Conservation (phyloP, 2,113 vertebrate genomes). For the Dascyllus trimaculatus region DNA sequence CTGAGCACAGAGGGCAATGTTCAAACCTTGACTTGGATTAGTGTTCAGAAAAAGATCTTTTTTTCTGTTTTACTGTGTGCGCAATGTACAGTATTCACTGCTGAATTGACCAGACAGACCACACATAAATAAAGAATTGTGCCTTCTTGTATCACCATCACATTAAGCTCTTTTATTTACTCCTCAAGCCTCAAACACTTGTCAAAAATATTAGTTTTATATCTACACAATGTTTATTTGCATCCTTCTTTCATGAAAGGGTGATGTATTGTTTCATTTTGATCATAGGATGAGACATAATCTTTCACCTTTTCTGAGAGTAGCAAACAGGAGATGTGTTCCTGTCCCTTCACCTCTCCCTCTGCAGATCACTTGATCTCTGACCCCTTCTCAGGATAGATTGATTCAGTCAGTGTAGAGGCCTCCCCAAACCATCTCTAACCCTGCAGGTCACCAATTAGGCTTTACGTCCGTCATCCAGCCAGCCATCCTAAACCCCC, state of each 20-base stretch:
- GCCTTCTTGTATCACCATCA: conserved; percentile 6
- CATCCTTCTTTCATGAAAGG: not conserved
- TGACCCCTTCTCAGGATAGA: conserved; percentile 77
- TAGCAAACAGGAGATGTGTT: conserved; percentile 55
- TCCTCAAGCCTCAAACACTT: not conserved
- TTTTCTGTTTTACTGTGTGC: conserved; percentile 19
- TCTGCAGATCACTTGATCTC: conserved; percentile 73
- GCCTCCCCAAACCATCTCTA: conserved; percentile 72
- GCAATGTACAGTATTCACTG: conserved; percentile 19
- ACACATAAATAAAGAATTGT: conserved; percentile 33
- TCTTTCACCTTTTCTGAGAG: conserved; percentile 28
- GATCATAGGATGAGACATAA: not conserved
- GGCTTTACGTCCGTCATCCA: conserved; percentile 77
- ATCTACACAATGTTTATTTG: not conserved
- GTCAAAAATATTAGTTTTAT: not conserved
- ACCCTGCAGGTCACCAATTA: conserved; percentile 81
- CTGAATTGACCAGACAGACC: conserved; percentile 37
- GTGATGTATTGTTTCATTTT: conserved; percentile 27
- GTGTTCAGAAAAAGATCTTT: conserved; percentile 50
- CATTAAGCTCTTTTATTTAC: conserved; percentile 33
- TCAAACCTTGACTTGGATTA: conserved; percentile 65
- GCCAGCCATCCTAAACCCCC: conserved; percentile 33
- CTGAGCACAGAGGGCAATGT: conserved; percentile 56
- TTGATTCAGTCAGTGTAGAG: conserved; percentile 74
- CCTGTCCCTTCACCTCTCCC: conserved; percentile 64